Evolutionary conservation across 1,140 invertebrate genomes (phyloP).

Genomic region (Trichomalopsis sarcophagae): DNA sequence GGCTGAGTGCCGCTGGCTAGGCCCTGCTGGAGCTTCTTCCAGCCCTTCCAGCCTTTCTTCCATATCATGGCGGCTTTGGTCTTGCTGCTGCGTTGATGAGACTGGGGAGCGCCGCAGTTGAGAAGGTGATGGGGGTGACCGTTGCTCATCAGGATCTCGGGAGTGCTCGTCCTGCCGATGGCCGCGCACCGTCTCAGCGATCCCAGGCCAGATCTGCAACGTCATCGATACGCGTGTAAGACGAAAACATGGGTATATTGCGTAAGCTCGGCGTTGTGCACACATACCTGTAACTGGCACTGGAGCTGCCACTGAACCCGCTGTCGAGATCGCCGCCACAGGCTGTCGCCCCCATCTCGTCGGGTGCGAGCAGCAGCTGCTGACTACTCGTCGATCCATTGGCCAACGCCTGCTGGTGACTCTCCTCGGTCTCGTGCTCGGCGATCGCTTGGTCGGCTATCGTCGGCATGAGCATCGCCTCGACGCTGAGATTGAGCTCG

Average conservation of each 20-base stretch:
- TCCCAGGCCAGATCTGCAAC: constrained; percentile 67
- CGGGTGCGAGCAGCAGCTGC: constrained; percentile 79
- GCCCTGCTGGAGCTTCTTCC: constrained; percentile 85
- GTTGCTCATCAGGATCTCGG: constrained; percentile 53
- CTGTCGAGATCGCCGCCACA: constrained; percentile 84
- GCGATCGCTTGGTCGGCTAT: constrained; percentile 69
- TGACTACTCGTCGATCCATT: constrained; percentile 77
- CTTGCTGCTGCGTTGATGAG: constrained; percentile 59
- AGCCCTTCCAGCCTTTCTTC: constrained; percentile 81
- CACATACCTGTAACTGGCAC: constrained; percentile 81
- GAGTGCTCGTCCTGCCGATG: constrained; percentile 60
- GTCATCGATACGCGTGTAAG: not conserved
- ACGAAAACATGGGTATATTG: not conserved
- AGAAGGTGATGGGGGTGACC: constrained; percentile 25
- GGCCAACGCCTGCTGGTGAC: constrained; percentile 61
- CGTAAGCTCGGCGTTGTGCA: not conserved
- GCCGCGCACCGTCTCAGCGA: constrained; percentile 63
- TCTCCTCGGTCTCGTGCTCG: constrained; percentile 71
- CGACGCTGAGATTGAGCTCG: constrained; percentile 89
- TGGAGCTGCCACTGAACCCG: constrained; percentile 87
- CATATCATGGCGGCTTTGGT: constrained; percentile 71
- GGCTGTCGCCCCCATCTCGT: constrained; percentile 83
- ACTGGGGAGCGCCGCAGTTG: not conserved
- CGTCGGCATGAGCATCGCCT: constrained; percentile 90
- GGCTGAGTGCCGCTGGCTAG: constrained; percentile 70